These are phyloP conservation scores for Cheilosia urbana DNA, from an alignment of 2,888 invertebrate species.

Conservation along the genomic window DNA sequence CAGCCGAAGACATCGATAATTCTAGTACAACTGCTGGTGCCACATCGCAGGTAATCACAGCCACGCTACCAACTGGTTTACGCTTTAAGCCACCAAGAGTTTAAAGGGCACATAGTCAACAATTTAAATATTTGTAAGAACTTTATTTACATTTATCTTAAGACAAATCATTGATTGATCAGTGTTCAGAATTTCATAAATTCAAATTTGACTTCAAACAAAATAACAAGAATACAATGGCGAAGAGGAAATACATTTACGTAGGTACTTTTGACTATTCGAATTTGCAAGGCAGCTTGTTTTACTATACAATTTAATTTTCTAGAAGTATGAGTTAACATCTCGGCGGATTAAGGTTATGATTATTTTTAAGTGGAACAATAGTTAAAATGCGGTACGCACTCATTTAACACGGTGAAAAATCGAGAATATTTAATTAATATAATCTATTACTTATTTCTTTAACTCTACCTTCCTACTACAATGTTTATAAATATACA, in stretches of 20 bases:
- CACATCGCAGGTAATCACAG: conserved; percentile 61
- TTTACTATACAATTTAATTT: conserved; percentile 23
- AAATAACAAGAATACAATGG: not conserved
- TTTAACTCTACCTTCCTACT: not conserved
- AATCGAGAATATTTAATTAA: conserved; percentile 22
- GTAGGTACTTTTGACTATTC: conserved; percentile 6
- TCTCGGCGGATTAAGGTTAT: not conserved
- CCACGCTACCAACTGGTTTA: conserved; percentile 73
- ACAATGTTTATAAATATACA: conserved; percentile 6
- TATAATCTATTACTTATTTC: not conserved
- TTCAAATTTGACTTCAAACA: conserved; percentile 52
- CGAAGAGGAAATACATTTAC: no score
- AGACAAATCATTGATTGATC: conserved; percentile 74
- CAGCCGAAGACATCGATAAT: conserved; percentile 69
- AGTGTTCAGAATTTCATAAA: conserved; percentile 72
- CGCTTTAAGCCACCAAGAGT: conserved; percentile 78
- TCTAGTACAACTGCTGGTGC: conserved; percentile 69
- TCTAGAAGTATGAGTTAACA: not conserved
- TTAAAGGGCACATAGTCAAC: conserved; percentile 20
- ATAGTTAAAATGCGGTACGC: not conserved
- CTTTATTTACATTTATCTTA: conserved; percentile 32
- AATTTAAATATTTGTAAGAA: not conserved
- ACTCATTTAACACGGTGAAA: not conserved
- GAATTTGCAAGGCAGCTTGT: conserved; percentile 30
- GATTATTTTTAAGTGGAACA: not conserved